Evolutionary conservation across 2,113 vertebrate genomes (phyloP).

Genomic region (Promerops cafer): DNA sequence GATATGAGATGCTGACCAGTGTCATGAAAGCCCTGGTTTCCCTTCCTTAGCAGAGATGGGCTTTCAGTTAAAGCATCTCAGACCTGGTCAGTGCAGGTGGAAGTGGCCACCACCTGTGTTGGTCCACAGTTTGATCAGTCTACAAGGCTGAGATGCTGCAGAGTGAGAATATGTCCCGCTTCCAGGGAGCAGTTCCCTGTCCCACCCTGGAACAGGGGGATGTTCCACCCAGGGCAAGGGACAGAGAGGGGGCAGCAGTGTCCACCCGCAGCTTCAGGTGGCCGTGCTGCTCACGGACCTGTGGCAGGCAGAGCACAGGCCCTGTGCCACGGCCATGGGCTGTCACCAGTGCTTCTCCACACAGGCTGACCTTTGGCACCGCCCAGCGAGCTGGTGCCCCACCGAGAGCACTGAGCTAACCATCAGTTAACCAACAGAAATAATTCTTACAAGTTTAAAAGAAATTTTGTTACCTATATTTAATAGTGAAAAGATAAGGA

Average conservation of each 20-base stretch:
- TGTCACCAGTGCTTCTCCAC: background rate
- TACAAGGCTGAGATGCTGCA: background rate
- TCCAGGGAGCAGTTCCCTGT: background rate
- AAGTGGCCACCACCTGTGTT: background rate
- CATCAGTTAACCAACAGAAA: background rate
- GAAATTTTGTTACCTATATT: background rate
- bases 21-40: background rate
- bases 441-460: background rate
- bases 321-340: fast-evolving
- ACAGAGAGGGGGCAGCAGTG: background rate
- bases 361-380: fast-evolving
- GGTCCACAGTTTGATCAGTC: background rate
- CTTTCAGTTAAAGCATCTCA: background rate
- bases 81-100: background rate
- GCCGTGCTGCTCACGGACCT: background rate
- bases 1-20: too few relatives aligned
- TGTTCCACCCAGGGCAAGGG: fast-evolving
- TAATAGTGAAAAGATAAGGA: background rate
- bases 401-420: fast-evolving
- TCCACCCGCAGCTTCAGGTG: fast-evolving
- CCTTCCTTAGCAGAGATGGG: background rate
- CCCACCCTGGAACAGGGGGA: background rate
- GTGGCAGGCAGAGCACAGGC: background rate
- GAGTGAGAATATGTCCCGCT: background rate
- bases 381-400: background rate